These are phyloP conservation scores for Oostethus manadensis DNA, from an alignment of 2,113 vertebrate genomes.

Conservation along the genomic window DNA sequence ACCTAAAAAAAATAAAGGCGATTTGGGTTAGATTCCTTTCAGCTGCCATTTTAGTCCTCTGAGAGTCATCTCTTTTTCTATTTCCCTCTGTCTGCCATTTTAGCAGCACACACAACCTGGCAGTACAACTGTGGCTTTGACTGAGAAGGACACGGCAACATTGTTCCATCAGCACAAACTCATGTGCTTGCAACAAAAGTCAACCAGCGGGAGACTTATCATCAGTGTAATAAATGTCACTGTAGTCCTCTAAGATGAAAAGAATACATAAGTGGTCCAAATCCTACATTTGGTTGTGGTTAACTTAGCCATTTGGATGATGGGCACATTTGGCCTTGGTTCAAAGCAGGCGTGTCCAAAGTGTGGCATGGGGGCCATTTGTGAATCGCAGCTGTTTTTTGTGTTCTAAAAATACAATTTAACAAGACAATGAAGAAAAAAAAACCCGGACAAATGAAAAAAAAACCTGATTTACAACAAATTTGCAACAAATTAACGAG, in stretches of 20 bases:
- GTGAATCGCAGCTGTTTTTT: too few relatives aligned
- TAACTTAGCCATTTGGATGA: too few relatives aligned
- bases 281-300: too few relatives aligned
- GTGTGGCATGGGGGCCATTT: too few relatives aligned
- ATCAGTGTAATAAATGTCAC: neutral
- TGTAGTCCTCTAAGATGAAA: neutral
- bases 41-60: conserved; percentile 32
- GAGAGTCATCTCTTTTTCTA: conserved; percentile 17
- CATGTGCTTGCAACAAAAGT: neutral
- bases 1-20: conserved; percentile 37
- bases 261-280: too few relatives aligned
- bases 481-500: too few relatives aligned
- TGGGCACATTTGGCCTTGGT: too few relatives aligned
- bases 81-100: conserved; percentile 2
- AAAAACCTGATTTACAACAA: too few relatives aligned
- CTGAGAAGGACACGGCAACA: conserved; percentile 4
- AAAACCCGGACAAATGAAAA: too few relatives aligned
- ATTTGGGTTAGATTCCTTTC: conserved; percentile 52
- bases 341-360: too few relatives aligned
- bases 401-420: too few relatives aligned
- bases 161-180: conserved; percentile 5
- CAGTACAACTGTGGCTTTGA: neutral
- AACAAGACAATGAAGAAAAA: too few relatives aligned
- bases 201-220: neutral
- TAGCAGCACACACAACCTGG: neutral